Conservation (phyloP, 2,113 vertebrate species). For the Bubo scandiacus region DNA sequence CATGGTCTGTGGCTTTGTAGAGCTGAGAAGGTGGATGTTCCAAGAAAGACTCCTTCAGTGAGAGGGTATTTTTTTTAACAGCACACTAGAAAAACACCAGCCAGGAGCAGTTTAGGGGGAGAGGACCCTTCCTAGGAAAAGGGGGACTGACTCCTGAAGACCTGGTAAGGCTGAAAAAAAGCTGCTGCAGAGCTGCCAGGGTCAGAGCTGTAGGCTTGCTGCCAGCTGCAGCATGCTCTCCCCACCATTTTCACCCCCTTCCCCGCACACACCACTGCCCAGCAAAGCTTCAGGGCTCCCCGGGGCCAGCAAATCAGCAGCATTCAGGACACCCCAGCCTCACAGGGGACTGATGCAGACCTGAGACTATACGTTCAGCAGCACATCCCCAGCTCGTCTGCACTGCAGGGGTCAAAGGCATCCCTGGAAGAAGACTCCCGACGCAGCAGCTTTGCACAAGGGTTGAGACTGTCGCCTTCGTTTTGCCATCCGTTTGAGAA, state of each 20-base stretch:
- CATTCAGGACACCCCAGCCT: neutral
- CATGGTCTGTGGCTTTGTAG: accelerated
- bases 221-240: neutral
- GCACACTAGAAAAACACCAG: neutral
- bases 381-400: accelerated
- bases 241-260: neutral
- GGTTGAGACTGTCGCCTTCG: neutral
- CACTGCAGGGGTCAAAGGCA: neutral
- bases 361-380: accelerated
- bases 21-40: neutral
- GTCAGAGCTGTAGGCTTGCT: neutral
- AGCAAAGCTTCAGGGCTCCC: neutral
- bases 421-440: neutral
- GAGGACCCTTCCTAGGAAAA: neutral
- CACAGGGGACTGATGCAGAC: accelerated
- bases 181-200: neutral
- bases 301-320: neutral
- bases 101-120: neutral
- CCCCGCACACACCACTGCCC: neutral
- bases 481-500: constrained; percentile 12
- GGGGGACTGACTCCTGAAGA: neutral
- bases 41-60: neutral
- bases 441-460: neutral
- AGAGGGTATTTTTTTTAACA: neutral
- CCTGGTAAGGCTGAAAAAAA: neutral